phyloP scores from a whole-genome alignment of 2,113 vertebrate species.

The Melospiza georgiana region DNA sequence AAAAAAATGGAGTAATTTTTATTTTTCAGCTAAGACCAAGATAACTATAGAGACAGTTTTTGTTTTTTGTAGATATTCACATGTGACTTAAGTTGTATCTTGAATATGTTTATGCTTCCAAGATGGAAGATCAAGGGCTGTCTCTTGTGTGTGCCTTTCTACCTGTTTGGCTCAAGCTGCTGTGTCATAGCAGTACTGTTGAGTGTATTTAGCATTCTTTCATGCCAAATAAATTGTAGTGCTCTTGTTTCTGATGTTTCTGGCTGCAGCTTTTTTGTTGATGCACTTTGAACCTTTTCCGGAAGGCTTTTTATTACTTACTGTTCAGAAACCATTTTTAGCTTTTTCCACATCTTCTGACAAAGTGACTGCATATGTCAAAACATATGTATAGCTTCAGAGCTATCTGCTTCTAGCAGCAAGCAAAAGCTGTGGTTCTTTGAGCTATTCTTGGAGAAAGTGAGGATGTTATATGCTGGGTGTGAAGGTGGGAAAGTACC shows the following conservation, averaged over 20 bases:
- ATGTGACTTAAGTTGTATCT: background rate
- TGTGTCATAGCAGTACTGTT: background rate
- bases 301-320: background rate
- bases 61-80: background rate
- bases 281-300: background rate
- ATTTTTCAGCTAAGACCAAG: background rate
- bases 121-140: background rate
- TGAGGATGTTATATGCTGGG: background rate
- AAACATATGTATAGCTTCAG: background rate
- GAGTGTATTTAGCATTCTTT: background rate
- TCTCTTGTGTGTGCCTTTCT: background rate
- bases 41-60: background rate
- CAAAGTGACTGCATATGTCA: background rate
- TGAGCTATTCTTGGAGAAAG: background rate
- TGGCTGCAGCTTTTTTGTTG: background rate
- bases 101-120: background rate
- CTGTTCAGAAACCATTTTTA: slow-evolving; percentile 6
- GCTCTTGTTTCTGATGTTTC: slow-evolving; percentile 8
- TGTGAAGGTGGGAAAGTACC: background rate
- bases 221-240: background rate
- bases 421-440: background rate
- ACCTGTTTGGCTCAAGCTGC: background rate
- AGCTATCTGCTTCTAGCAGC: background rate
- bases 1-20: background rate
- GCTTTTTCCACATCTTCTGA: background rate